These are phyloP conservation scores for Anthopleura xanthogrammica DNA, from an alignment of 92 coral and sea anemone genomes.

Conservation along the genomic window DNA sequence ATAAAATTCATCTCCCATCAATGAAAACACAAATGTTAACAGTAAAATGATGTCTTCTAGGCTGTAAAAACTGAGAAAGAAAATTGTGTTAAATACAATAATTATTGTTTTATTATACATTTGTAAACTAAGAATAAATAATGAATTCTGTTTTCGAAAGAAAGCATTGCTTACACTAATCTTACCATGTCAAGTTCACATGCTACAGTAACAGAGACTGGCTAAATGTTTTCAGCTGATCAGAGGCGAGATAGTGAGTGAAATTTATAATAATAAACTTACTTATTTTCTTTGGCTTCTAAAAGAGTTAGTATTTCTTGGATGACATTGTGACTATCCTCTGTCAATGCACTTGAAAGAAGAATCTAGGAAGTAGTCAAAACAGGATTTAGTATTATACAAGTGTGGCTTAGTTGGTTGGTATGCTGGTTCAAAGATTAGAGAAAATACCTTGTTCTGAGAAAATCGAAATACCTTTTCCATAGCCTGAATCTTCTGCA, in stretches of 20 bases:
- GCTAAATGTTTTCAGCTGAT: no score
- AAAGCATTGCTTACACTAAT: no score
- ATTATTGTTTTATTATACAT: no score
- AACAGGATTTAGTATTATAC: neutral
- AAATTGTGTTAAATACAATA: neutral
- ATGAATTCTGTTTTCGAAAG: no score
- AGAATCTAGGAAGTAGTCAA: slow-evolving; percentile 46
- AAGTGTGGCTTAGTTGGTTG: no score
- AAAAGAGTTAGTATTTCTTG: slow-evolving; percentile 65
- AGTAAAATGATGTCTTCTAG: slow-evolving; percentile 78
- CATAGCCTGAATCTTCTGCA: slow-evolving; percentile 68
- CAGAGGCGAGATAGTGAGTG: neutral
- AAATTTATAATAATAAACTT: neutral
- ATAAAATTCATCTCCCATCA: slow-evolving; percentile 78
- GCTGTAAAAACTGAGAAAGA: slow-evolving; percentile 49
- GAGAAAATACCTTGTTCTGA: no score
- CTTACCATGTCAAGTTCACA: no score
- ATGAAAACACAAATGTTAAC: slow-evolving; percentile 63
- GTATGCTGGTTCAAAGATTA: no score
- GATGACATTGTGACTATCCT: slow-evolving; percentile 69
- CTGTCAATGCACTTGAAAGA: slow-evolving; percentile 67
- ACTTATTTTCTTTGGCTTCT: slow-evolving; percentile 59
- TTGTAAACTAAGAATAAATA: neutral
- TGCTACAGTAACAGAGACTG: no score
- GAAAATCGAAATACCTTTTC: slow-evolving; percentile 63